A percentile compares a stretch with the other conserved stretches of the same genome.
Conservation (phyloP, 2,113 vertebrate genomes). For the Larimichthys crocea region DNA sequence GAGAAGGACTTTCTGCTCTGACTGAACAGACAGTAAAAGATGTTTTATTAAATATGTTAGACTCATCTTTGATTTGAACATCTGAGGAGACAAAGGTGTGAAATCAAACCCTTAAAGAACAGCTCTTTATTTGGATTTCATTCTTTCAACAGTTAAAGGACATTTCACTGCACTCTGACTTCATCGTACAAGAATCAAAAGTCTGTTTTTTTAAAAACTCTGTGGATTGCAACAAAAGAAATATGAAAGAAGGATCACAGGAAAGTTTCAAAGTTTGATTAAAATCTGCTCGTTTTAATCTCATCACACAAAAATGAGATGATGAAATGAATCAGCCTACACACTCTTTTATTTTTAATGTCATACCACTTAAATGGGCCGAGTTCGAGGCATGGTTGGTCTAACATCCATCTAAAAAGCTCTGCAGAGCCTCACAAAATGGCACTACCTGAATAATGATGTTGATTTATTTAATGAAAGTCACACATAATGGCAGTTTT, state of each 20-base stretch:
- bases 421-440: neutral
- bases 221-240: neutral
- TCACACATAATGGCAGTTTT: slow-evolving; percentile 11
- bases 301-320: neutral
- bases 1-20: neutral
- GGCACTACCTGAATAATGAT: slow-evolving; percentile 2
- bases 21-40: neutral
- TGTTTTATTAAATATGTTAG: neutral
- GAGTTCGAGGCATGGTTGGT: neutral
- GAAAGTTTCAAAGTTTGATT: slow-evolving; percentile 16
- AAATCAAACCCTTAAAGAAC: neutral
- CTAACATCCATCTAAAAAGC: no score
- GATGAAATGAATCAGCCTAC: no score
- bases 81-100: neutral
- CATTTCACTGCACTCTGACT: no score
- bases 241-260: neutral
- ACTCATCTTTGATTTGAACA: neutral
- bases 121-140: neutral
- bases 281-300: neutral
- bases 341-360: neutral
- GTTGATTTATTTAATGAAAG: slow-evolving; percentile 43
- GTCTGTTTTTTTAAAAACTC: neutral
- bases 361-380: neutral
- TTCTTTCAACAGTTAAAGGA: neutral
- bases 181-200: neutral